Base-by-base conservation (phyloP, 2,888 invertebrate species). In the Xylocampa areola region DNA sequence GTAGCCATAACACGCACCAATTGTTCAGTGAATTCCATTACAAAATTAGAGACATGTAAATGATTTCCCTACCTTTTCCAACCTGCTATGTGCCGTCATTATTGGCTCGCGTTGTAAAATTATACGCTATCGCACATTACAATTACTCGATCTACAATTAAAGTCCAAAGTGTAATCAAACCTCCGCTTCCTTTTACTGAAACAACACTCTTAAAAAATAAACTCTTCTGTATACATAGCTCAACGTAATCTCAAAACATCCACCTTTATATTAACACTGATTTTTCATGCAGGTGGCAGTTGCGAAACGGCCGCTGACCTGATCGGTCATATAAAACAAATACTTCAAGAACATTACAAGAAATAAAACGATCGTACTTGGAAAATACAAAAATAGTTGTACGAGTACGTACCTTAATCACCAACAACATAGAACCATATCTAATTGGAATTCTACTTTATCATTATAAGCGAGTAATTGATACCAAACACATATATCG, bases 401-500 rank as follows among this genome's bases (percentile, higher is more conserved):
- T 45, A 51, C 30, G 27, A 32, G 44, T 45, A 51, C 30, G 27
- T 40, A 54, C 39, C 37, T 23, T 45, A 57, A 68, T 65, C 53
- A 52, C 17, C 39, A 67, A 76, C 75, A 77, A 79, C 60, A 67
- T 68, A 75, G 58, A 50, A 62, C 53, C 64, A 80, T 79, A 81
- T 84, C 82, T 74, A 67, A 65, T 69, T 73, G 67, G 68, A 74
- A 76, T 76, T 75, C 53, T 66, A 77, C 65, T 63, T 89, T 88
- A 89, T 90, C 88, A 77, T 79, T 89, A 89, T 88, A 87, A 79
- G 75, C 76, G 72, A 76, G 80, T 87, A 88, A 88, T 91, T 90
- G 91, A 90, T 92, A 92, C 82, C 86, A 86, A 87, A 88, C 85
- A 90, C 87, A 87, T 83, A 85, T 86, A 88, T 91, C 86, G 88